A percentile compares a stretch with the other conserved stretches of the same genome.
phyloP scores from a whole-genome alignment of 2,888 invertebrate species.

The Helleia helle region DNA sequence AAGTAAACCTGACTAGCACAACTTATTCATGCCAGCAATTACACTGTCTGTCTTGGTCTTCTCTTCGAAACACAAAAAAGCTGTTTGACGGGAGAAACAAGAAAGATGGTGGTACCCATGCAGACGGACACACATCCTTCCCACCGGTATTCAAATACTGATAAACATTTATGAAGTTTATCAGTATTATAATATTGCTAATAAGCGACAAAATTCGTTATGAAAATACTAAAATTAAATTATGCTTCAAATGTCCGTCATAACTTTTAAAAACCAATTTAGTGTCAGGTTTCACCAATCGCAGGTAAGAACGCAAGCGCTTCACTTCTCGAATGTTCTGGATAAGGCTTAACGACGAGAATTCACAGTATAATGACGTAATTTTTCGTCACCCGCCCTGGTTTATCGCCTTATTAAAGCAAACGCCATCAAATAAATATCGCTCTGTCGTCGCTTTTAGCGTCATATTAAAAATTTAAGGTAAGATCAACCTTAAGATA shows the following conservation, averaged over 20 bases:
- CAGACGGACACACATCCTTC: too few relatives aligned
- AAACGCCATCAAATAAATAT: conserved; percentile 46
- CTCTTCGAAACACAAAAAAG: too few relatives aligned
- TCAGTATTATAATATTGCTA: too few relatives aligned
- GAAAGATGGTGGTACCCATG: too few relatives aligned
- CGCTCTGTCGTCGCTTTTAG: conserved; percentile 16
- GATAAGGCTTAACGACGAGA: conserved; percentile 27
- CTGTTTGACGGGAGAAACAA: too few relatives aligned
- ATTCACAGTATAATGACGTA: conserved; percentile 48
- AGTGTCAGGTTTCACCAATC: conserved; percentile 1
- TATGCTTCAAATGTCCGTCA: background rate
- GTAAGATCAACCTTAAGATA: background rate
- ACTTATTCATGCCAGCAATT: too few relatives aligned
- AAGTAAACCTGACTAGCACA: too few relatives aligned
- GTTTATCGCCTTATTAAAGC: conserved; percentile 53
- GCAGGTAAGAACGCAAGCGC: background rate
- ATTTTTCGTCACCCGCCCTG: conserved; percentile 46
- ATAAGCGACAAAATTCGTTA: background rate
- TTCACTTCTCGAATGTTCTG: conserved; percentile 8
- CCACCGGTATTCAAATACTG: too few relatives aligned
- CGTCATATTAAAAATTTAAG: conserved; percentile 6
- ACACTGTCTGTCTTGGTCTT: too few relatives aligned
- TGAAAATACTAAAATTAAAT: background rate
- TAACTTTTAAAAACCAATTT: background rate
- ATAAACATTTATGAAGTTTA: too few relatives aligned